phyloP scores from a whole-genome alignment of 1,140 invertebrate genomes.

The Drosophila setifemur region DNA sequence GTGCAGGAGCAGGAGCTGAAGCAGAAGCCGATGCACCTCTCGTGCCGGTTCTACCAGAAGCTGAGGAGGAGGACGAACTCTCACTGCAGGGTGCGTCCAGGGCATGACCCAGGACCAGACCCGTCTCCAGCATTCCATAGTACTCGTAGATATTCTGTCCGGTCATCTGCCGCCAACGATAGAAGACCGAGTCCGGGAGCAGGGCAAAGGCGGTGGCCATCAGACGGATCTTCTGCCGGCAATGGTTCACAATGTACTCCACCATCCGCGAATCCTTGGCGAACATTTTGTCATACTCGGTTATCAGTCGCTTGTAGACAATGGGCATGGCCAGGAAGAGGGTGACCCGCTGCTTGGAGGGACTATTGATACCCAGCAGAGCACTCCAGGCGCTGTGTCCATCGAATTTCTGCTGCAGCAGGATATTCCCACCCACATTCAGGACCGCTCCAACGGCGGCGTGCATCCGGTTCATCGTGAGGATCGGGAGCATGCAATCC shows the following conservation, averaged over 20 bases:
- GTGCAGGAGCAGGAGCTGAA: background rate
- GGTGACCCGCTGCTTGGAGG: slow-evolving; percentile 86
- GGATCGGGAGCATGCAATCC: slow-evolving; percentile 90
- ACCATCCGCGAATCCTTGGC: slow-evolving; percentile 85
- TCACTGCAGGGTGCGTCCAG: slow-evolving; percentile 84
- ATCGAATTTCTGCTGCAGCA: slow-evolving; percentile 91
- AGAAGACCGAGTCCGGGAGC: slow-evolving; percentile 89
- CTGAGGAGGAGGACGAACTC: background rate
- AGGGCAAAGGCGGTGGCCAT: slow-evolving; percentile 94
- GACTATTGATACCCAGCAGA: slow-evolving; percentile 87
- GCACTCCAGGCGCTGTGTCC: slow-evolving; percentile 88
- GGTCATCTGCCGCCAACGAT: slow-evolving; percentile 92
- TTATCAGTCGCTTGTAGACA: slow-evolving; percentile 92
- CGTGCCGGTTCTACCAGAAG: background rate
- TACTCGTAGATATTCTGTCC: slow-evolving; percentile 92
- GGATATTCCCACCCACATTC: slow-evolving; percentile 87
- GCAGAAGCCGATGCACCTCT: background rate
- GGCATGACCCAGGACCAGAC: slow-evolving; percentile 93
- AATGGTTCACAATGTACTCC: slow-evolving; percentile 85
- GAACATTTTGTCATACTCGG: slow-evolving; percentile 90
- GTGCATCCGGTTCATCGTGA: slow-evolving; percentile 95
- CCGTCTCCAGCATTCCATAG: slow-evolving; percentile 96
- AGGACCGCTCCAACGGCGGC: slow-evolving; percentile 93
- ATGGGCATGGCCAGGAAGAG: slow-evolving; percentile 96
- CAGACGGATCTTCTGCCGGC: slow-evolving; percentile 84